phyloP scores from a whole-genome alignment of 2,888 invertebrate genomes.

The Rhogogaster chlorosoma region DNA sequence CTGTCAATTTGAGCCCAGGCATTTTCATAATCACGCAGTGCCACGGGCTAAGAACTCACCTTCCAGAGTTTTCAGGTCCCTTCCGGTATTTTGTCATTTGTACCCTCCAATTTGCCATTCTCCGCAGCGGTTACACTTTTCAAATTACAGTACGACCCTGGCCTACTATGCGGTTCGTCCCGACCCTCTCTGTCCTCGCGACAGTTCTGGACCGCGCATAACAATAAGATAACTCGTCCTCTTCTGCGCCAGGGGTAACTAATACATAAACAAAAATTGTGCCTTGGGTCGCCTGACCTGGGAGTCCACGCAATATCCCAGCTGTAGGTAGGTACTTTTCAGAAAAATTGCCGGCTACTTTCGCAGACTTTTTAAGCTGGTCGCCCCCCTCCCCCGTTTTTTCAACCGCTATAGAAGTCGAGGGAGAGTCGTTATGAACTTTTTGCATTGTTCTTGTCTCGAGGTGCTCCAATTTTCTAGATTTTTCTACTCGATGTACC shows the following conservation, averaged over 20 bases:
- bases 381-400: background rate
- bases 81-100: slow-evolving; percentile 45
- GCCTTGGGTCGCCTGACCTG: slow-evolving; percentile 7
- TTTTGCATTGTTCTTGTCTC: background rate
- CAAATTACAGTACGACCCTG: slow-evolving; percentile 47
- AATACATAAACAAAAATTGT: slow-evolving; percentile 36
- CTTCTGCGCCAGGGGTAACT: slow-evolving; percentile 38
- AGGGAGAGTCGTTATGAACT: background rate
- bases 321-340: background rate
- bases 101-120: slow-evolving; percentile 49
- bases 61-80: slow-evolving; percentile 32
- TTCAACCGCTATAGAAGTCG: background rate
- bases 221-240: slow-evolving; percentile 47
- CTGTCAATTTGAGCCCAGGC: slow-evolving; percentile 28
- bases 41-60: slow-evolving; percentile 16
- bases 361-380: background rate
- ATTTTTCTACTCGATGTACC: background rate
- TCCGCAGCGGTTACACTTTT: slow-evolving; percentile 49
- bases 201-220: slow-evolving; percentile 41
- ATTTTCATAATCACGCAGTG: slow-evolving; percentile 24
- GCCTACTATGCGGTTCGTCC: slow-evolving; percentile 8
- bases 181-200: slow-evolving; percentile 30
- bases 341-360: background rate
- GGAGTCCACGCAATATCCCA: background rate
- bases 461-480: background rate